phyloP scores from a whole-genome alignment of 2,888 invertebrate species.

The Amphimallon solstitiale region DNA sequence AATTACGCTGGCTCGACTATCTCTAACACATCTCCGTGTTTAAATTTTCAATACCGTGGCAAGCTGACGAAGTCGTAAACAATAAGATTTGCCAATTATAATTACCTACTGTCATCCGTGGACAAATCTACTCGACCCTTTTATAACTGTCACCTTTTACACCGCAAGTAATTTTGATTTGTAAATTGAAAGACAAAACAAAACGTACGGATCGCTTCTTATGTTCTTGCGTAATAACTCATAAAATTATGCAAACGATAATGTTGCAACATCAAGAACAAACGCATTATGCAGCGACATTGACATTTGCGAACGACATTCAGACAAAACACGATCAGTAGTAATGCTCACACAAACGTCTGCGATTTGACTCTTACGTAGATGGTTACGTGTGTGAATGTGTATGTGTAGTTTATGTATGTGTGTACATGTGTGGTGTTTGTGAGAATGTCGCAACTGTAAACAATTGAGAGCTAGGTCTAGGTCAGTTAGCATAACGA shows the following conservation, averaged over 20 bases:
- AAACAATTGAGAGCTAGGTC: slow-evolving; percentile 48
- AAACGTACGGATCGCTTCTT: no score
- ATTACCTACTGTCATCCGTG: no score
- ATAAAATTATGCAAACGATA: slow-evolving; percentile 7
- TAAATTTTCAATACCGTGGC: no score
- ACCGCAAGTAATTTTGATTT: no score
- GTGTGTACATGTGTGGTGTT: slow-evolving; percentile 6
- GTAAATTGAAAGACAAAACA: no score
- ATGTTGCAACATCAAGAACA: background rate
- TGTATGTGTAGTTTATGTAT: slow-evolving; percentile 1
- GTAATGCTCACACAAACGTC: slow-evolving; percentile 14
- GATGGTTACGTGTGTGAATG: background rate
- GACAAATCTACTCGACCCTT: no score
- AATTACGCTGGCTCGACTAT: no score
- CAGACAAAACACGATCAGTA: slow-evolving; percentile 8
- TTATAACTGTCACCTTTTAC: no score
- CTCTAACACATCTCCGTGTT: no score
- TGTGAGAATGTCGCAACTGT: slow-evolving; percentile 37
- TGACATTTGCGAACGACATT: slow-evolving; percentile 20
- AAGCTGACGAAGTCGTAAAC: no score
- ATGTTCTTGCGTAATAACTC: background rate
- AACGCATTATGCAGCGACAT: slow-evolving; percentile 15
- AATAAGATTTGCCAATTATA: no score
- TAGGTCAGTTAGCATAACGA: slow-evolving; percentile 47
- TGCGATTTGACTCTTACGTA: background rate